A percentile compares a stretch with the other conserved stretches of the same genome.
These are phyloP conservation scores for Sialis lutaria DNA, from an alignment of 2,888 invertebrate genomes.

Conservation along the genomic window DNA sequence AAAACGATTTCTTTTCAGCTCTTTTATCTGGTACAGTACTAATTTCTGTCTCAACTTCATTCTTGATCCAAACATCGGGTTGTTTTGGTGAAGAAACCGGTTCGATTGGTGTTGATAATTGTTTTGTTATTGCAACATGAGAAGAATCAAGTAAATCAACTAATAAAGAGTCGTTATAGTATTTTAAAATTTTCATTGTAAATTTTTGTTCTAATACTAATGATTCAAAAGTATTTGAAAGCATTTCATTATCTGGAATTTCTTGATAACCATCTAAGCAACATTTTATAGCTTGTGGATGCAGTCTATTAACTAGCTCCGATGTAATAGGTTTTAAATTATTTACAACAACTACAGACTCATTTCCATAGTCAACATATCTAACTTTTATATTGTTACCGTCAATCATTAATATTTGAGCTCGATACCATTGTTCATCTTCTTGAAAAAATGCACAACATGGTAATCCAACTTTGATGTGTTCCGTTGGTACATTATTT, in stretches of 20 bases:
- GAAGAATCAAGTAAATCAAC: conserved; percentile 39
- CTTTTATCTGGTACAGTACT: not conserved
- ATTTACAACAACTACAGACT: conserved; percentile 49
- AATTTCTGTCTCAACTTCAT: not conserved
- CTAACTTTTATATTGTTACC: conserved; percentile 38
- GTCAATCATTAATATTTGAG: conserved; percentile 44
- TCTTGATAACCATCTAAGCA: conserved; percentile 48
- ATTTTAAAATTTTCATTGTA: conserved; percentile 36
- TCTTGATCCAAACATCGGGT: not conserved
- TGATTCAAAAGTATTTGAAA: conserved; percentile 46
- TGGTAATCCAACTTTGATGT: conserved; percentile 40
- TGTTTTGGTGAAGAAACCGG: too few relatives aligned
- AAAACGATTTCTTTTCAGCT: not conserved
- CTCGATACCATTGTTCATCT: conserved; percentile 84
- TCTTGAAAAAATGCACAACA: conserved; percentile 66
- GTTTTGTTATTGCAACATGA: not conserved
- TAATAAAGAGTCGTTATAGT: conserved; percentile 32
- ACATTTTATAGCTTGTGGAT: conserved; percentile 62
- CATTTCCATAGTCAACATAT: conserved; percentile 93
- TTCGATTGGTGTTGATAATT: not conserved
- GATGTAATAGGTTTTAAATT: conserved; percentile 45
- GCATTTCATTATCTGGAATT: conserved; percentile 33
- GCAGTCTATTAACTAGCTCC: conserved; percentile 39
- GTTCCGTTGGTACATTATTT: conserved; percentile 14
- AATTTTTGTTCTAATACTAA: conserved; percentile 46